phyloP scores from a whole-genome alignment of 2,797 vertebrate genomes.

The Pseudocheirus occidentalis region DNA sequence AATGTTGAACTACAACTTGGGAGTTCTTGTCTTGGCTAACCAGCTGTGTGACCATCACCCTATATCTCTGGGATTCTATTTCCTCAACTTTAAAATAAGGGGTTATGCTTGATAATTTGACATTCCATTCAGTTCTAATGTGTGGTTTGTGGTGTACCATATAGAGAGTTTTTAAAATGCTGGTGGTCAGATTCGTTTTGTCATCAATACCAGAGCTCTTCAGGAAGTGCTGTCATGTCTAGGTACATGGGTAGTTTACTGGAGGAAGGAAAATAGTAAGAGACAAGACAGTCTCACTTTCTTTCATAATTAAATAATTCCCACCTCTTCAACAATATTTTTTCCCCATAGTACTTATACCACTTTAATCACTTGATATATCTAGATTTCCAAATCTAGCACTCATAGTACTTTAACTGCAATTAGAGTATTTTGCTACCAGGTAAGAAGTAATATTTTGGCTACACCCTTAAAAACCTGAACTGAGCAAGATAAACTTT shows the following conservation, averaged over 20 bases:
- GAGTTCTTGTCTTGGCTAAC: neutral
- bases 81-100: neutral
- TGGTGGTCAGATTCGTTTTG: neutral
- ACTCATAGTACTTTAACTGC: neutral
- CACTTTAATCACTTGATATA: neutral
- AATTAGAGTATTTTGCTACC: neutral
- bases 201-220: neutral
- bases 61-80: slow-evolving; percentile 4
- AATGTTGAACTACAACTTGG: neutral
- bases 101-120: neutral
- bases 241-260: neutral
- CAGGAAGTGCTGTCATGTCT: neutral
- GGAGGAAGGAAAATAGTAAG: neutral
- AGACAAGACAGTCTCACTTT: neutral
- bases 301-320: neutral
- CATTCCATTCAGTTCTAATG: neutral
- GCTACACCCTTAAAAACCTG: neutral
- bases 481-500: neutral
- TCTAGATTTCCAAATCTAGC: neutral
- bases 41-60: neutral
- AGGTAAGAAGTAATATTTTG: neutral
- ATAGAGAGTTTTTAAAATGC: neutral
- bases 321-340: neutral
- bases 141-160: neutral
- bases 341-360: neutral